Base-by-base conservation (phyloP, 2,113 vertebrate genomes). In the Desmodus rotundus region DNA sequence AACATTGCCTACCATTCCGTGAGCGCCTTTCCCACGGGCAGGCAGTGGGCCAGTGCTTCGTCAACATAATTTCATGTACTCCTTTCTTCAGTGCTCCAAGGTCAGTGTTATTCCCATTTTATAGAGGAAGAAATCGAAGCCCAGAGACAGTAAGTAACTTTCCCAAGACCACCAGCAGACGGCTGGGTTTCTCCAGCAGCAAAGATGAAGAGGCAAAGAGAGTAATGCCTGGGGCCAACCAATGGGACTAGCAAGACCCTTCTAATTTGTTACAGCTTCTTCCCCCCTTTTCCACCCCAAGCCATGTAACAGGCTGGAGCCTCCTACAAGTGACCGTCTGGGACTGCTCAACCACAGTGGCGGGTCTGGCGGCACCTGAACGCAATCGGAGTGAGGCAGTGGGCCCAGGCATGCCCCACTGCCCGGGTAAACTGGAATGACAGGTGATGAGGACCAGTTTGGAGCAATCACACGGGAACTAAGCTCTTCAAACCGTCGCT, bases 211-310 rank as follows among this genome's bases (percentile, higher is more conserved):
- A 98, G 33, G 8, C 50, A 1, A 50, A 54, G 45, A 98, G 95
- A 19, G 0, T 24, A 4, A 45, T 12, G 0, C 86, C 95, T 5
- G 0, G 1, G 0, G 97, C 41, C 38, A 76, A 8, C 11, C 28
- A 70, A 3, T 4, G 26, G 28, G 67, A 47, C 20, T 12, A 33
- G 47, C 36, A 54, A 93, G 50, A 31, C 17, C 24, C 5, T 77
- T 76, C 45, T 1, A 14, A 28, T 65, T 63, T n/a, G 22, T 80
- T n/a, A 41, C 28, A 58, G 0, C 26, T 56, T 70, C 33, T 73
- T 91, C 58, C 63, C 45, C 31, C 36, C 72, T 74, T 54, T 98
- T 98, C 50, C 92, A 77, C 93, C 98, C 98, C 26, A 96, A 98
- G 16, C 41, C 6, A 3, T 28, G 1, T 0, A 0, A 24, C 26